These are phyloP conservation scores for Drepanosiphum platanoidis DNA, from an alignment of 2,888 invertebrate species.

Conservation along the genomic window DNA sequence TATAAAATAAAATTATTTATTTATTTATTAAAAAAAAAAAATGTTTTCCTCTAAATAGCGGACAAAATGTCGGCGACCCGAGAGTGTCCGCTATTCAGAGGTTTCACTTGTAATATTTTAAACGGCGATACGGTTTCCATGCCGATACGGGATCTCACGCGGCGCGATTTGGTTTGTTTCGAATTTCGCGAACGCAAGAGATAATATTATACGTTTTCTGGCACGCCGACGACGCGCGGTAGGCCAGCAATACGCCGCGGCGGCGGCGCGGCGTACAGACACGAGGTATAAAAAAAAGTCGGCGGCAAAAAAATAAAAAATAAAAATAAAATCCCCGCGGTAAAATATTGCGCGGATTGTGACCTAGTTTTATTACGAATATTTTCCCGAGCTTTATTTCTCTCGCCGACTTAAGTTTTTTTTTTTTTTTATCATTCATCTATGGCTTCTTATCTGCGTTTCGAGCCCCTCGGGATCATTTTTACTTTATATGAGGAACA, in stretches of 20 bases:
- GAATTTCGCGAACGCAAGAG: background rate
- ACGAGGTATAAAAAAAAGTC: background rate
- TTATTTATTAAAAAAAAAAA: no score
- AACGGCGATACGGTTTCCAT: no score
- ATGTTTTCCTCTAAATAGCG: no score
- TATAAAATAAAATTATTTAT: no score
- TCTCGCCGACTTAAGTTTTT: background rate
- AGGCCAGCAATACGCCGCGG: no score
- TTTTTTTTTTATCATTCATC: constrained; percentile 16
- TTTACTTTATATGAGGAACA: background rate
- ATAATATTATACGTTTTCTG: background rate
- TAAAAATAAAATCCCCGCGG: background rate
- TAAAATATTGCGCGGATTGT: constrained; percentile 2
- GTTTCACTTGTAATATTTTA: no score
- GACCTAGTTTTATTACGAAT: constrained; percentile 22
- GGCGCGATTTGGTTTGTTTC: background rate
- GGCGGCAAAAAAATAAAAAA: background rate
- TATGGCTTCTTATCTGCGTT: constrained; percentile 36
- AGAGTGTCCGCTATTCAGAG: no score
- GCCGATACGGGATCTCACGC: no score
- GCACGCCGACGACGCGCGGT: background rate
- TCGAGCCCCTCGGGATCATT: constrained; percentile 14
- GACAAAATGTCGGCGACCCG: no score
- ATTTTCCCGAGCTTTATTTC: constrained; percentile 4
- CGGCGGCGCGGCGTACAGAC: no score